A percentile compares a stretch with the other conserved stretches of the same genome.
These are phyloP conservation scores for Diabrotica virgifera DNA, from an alignment of 1,140 invertebrate species.

Conservation along the genomic window DNA sequence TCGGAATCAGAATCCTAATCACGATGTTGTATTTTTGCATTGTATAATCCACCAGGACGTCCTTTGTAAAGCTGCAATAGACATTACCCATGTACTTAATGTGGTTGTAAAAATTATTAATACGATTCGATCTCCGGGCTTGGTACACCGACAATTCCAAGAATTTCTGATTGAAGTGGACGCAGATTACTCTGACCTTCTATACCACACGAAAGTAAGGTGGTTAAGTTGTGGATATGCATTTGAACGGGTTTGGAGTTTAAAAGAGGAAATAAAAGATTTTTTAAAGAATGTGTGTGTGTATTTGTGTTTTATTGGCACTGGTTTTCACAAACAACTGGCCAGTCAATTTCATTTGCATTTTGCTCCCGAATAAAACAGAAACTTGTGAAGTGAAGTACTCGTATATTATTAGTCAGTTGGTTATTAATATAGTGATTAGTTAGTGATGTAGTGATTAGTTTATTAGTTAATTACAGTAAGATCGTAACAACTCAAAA, in stretches of 20 bases:
- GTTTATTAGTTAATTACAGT: too few species aligned
- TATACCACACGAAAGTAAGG: slow-evolving; percentile 39
- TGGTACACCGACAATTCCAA: slow-evolving; percentile 43
- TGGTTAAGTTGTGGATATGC: slow-evolving; percentile 36
- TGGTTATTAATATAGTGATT: too few species aligned
- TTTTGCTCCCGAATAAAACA: too few species aligned
- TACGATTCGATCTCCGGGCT: slow-evolving; percentile 40
- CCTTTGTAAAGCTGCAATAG: slow-evolving; percentile 33
- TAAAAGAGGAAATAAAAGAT: slow-evolving; percentile 12
- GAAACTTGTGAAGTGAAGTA: too few species aligned
- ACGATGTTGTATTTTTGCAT: slow-evolving; percentile 33
- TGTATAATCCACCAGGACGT: slow-evolving; percentile 43
- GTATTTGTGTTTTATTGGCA: too few species aligned
- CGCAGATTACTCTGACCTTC: slow-evolving; percentile 38
- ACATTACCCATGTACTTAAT: slow-evolving; percentile 40
- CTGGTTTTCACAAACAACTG: too few species aligned
- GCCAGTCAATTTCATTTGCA: too few species aligned
- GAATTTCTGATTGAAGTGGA: slow-evolving; percentile 41
- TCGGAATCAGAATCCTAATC: slow-evolving; percentile 22
- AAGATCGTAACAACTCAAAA: too few species aligned
- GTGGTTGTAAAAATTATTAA: slow-evolving; percentile 41
- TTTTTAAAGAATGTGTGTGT: neutral
- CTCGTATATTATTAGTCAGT: too few species aligned
- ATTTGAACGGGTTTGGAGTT: slow-evolving; percentile 20
- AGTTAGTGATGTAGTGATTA: too few species aligned